Conservation (phyloP, 1,140 invertebrate species). For the Apocrypta bakeri region DNA sequence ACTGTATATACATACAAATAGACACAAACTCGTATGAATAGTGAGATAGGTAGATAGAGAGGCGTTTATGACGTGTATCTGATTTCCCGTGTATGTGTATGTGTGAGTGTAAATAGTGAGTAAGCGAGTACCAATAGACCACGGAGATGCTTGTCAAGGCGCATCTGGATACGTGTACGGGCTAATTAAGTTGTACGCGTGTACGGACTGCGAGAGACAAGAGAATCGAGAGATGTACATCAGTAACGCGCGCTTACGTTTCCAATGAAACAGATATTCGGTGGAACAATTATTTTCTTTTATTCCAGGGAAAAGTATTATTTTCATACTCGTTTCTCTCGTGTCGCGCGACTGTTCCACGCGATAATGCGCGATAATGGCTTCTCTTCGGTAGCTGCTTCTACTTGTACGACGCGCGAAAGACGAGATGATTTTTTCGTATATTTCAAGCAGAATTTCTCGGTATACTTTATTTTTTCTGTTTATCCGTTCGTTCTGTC, state of each 20-base stretch:
- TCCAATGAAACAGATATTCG: not conserved
- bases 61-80: constrained; percentile 9
- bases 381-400: not conserved
- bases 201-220: not conserved
- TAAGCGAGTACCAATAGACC: not conserved
- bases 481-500: too few relatives aligned
- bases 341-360: not conserved
- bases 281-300: not conserved
- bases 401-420: not conserved
- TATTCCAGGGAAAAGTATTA: not conserved
- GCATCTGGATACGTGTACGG: not conserved
- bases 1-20: too few relatives aligned
- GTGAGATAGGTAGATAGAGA: not conserved
- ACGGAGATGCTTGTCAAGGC: not conserved
- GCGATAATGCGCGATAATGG: not conserved
- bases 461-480: too few relatives aligned
- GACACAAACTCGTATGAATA: not conserved
- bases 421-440: too few relatives aligned
- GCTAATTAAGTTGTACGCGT: not conserved
- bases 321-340: not conserved
- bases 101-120: not conserved
- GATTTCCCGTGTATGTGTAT: not conserved
- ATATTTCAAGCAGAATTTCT: too few relatives aligned
- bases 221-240: not conserved
- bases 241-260: not conserved